phyloP scores from a whole-genome alignment of 2,113 vertebrate species.

The Rhodinocichla rosea region DNA sequence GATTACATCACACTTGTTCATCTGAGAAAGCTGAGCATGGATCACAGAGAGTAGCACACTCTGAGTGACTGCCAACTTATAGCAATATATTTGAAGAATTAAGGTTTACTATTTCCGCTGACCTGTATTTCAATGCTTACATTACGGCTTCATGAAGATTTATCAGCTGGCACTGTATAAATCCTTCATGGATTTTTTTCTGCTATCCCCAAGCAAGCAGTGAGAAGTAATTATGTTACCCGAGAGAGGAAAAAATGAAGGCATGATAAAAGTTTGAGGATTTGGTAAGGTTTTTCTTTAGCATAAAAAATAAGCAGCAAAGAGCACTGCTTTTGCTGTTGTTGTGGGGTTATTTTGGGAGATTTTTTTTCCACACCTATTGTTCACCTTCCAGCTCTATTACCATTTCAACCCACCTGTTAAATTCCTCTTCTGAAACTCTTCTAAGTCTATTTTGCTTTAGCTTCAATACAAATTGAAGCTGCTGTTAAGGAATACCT shows the following conservation, averaged over 20 bases:
- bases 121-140: slow-evolving; percentile 4
- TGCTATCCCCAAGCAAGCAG: neutral
- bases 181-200: neutral
- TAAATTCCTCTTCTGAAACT: slow-evolving; percentile 5
- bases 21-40: neutral
- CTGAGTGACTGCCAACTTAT: neutral
- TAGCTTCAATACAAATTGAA: neutral
- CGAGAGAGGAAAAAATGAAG: neutral
- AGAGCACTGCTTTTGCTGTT: neutral
- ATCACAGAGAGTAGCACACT: neutral
- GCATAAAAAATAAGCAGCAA: neutral
- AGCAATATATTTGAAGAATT: neutral
- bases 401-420: neutral
- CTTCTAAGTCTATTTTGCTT: slow-evolving; percentile 3
- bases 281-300: fast-evolving
- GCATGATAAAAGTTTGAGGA: neutral
- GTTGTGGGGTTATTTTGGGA: fast-evolving
- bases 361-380: fast-evolving
- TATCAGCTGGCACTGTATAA: neutral
- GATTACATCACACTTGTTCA: neutral
- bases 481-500: neutral
- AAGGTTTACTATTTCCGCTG: neutral
- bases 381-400: slow-evolving; percentile 12
- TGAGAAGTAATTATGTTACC: neutral
- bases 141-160: neutral